These are phyloP conservation scores for Anser cygnoides DNA, from an alignment of 2,113 vertebrate species.

Conservation along the genomic window DNA sequence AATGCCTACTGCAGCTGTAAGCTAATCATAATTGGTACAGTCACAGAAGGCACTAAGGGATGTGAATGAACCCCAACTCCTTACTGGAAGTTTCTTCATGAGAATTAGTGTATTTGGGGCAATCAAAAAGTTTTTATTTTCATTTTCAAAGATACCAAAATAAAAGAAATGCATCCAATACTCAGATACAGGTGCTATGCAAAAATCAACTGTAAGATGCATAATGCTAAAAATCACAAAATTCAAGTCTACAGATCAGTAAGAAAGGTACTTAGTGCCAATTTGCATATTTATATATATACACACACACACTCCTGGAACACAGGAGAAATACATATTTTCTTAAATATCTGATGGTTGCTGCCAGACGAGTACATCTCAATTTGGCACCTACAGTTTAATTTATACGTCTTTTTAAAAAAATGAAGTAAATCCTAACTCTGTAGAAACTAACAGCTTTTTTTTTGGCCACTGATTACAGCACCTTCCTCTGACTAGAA, in stretches of 20 bases:
- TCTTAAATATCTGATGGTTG: not conserved
- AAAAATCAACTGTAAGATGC: not conserved
- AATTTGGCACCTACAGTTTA: not conserved
- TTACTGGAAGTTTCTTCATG: not conserved
- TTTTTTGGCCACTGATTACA: not conserved
- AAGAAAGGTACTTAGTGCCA: not conserved
- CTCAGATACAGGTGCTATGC: not conserved
- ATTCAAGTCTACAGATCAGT: not conserved
- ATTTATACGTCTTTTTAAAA: not conserved
- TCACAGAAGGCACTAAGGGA: not conserved
- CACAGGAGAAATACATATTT: not conserved
- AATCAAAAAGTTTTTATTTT: not conserved
- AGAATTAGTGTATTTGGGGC: not conserved
- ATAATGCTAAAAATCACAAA: not conserved
- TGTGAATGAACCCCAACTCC: not conserved
- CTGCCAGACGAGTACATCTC: not conserved
- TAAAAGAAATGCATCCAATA: not conserved
- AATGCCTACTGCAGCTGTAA: not conserved
- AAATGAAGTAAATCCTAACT: not conserved
- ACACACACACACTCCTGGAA: not conserved
- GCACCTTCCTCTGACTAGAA: not conserved
- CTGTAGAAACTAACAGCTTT: not conserved
- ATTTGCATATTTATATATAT: not conserved
- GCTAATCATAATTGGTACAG: not conserved
- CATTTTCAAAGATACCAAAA: not conserved